Evolutionary conservation across 2,113 vertebrate genomes (phyloP), one percentile per base, ranked within the genome.

Genomic region (Geothlypis trichas): DNA sequence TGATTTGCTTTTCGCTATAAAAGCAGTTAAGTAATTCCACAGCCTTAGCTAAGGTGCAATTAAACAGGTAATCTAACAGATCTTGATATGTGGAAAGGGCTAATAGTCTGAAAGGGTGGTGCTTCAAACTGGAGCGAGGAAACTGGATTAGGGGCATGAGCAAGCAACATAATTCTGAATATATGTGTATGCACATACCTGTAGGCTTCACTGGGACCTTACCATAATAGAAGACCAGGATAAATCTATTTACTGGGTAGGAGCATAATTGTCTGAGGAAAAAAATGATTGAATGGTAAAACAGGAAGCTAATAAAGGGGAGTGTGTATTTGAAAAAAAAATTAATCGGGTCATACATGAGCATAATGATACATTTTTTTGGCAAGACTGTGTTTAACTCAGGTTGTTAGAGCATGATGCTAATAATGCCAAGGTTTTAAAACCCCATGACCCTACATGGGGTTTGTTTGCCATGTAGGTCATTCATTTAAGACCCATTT

Each of bases 151-250:
- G 11, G 4, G 10, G 5, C 2, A 2, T 68, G 14, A 31, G 13
- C 8, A 42, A 47, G 11, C 28, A 42, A 7, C 2, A 0, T 14
- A 12, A 17, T 44, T 54, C 15, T 80, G 12, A 59, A 22, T 61
- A 15, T 26, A 7, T 14, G 7, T 18, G 3, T 42, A 15, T 47
- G 21, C 8, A 10, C 0, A 1, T 47, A 46, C 52, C 28, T 31
- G 2, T 33, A 33, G 37, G 21, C n/a, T 67, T 87, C 24, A 35
- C 7, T 49, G 22, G n/a, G 19, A 13, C 5, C 7, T 35, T 73
- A 19, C 8, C 2, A 1, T 46, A 11, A 63, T 21, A 13, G 59
- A 82, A 83, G 28, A 39, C 6, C 4, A 31, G 26, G 7, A 46
- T 75, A 28, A 65, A 41, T 58, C 21, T 42, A 1, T n/a, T 66